These are phyloP conservation scores for Dendrolimus pini DNA, from an alignment of 2,888 invertebrate species.

Conservation along the genomic window DNA sequence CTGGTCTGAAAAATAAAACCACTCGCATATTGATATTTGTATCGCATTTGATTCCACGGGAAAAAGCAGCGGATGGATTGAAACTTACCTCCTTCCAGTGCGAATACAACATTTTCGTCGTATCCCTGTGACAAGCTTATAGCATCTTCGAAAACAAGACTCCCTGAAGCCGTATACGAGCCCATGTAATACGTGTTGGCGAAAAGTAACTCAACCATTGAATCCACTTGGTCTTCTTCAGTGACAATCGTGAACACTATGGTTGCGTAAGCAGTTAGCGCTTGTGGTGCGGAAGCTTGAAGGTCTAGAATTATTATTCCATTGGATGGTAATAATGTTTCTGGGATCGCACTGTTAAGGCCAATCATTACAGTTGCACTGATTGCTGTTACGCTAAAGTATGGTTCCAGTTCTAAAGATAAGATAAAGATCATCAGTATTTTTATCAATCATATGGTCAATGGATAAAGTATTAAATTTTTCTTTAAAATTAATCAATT, in stretches of 20 bases:
- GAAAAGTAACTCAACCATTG: neutral
- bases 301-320: conserved; percentile 18
- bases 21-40: neutral
- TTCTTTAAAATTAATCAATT: neutral
- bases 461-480: too few species aligned
- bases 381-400: conserved; percentile 11
- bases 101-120: neutral
- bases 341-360: conserved; percentile 15
- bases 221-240: neutral
- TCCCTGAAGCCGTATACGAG: neutral
- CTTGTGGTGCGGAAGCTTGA: conserved; percentile 16
- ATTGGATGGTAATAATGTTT: conserved; percentile 15
- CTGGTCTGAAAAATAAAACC: neutral
- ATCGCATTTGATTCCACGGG: neutral
- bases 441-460: too few species aligned
- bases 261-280: conserved; percentile 7
- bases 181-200: neutral
- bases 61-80: neutral
- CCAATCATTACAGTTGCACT: conserved; percentile 13
- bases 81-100: neutral
- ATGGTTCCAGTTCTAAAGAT: conserved; percentile 17
- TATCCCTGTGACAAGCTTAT: neutral
- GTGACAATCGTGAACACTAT: conserved; percentile 5
- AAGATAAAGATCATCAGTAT: neutral
- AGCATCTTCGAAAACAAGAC: neutral